Percentiles rank a stretch among this genome's conserved stretches.
Evolutionary conservation across 2,113 vertebrate genomes (phyloP).

Genomic region (Grallaria varia): DNA sequence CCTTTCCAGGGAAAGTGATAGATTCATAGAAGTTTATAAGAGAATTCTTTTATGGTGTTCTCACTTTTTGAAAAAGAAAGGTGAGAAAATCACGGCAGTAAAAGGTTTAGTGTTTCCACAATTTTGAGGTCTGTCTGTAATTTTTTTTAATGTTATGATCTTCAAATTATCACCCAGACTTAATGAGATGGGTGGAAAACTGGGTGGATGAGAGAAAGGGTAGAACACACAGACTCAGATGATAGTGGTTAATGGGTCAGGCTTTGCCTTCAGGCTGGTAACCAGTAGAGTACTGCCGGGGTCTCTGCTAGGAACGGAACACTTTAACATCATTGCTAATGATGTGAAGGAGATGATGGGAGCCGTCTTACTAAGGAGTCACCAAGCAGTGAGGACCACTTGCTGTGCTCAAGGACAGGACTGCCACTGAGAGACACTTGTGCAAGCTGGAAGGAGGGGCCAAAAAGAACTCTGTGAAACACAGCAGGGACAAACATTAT

Average conservation of each 20-base stretch:
- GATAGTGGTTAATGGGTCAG: fast-evolving
- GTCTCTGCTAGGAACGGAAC: not conserved
- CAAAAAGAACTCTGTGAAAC: not conserved
- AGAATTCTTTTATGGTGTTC: not conserved
- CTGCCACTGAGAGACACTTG: not conserved
- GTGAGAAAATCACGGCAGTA: not conserved
- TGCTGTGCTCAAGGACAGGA: fast-evolving
- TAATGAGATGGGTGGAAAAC: not conserved
- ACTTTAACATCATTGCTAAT: not conserved
- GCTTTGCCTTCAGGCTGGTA: not conserved
- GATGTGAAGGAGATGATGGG: not conserved
- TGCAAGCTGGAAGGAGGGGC: not conserved
- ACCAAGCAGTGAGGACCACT: not conserved
- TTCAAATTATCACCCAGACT: not conserved
- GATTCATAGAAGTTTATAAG: not conserved
- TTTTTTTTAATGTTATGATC: not conserved
- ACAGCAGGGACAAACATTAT: not conserved
- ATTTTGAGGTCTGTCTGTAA: not conserved
- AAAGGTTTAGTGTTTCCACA: not conserved
- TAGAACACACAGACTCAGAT: not conserved
- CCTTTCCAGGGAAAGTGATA: not conserved
- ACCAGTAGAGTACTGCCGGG: not conserved
- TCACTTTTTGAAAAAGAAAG: not conserved
- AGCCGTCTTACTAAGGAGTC: not conserved
- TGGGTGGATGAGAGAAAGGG: not conserved